A percentile compares a stretch with the other conserved stretches of the same genome.
phyloP scores from a whole-genome alignment of 2,797 vertebrate genomes.

The Champsocephalus gunnari region DNA sequence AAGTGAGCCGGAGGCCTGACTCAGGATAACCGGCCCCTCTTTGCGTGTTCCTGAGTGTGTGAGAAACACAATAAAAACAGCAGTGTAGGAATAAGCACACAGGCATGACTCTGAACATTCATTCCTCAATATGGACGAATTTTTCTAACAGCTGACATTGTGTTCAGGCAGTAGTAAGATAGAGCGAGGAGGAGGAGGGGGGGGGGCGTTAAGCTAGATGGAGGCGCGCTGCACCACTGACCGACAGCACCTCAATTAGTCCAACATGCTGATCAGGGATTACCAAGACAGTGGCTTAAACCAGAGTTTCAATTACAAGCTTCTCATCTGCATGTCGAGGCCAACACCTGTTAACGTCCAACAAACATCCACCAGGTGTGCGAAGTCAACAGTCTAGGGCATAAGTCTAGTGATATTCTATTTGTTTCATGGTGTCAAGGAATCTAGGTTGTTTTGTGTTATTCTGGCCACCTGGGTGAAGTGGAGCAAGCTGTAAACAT shows the following conservation, averaged over 20 bases:
- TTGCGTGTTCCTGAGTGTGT: slow-evolving; percentile 45
- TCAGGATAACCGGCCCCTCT: slow-evolving; percentile 69
- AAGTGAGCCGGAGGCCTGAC: slow-evolving; percentile 79
- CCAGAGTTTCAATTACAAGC: slow-evolving; percentile 55
- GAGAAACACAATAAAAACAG: slow-evolving; percentile 25
- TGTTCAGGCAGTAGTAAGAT: slow-evolving; percentile 10
- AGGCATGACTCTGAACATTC: slow-evolving; percentile 9
- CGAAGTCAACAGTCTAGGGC: neutral
- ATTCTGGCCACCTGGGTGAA: neutral
- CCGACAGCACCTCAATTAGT: slow-evolving; percentile 65
- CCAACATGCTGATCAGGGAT: slow-evolving; percentile 59
- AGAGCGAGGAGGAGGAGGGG: neutral
- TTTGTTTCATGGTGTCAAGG: neutral
- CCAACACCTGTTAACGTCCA: slow-evolving; percentile 7
- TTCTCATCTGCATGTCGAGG: slow-evolving; percentile 24
- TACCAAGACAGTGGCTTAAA: slow-evolving; percentile 52
- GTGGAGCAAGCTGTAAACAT: neutral
- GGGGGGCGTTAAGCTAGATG: slow-evolving; percentile 16
- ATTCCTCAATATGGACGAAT: slow-evolving; percentile 25
- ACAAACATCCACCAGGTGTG: neutral
- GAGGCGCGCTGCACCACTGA: slow-evolving; percentile 46
- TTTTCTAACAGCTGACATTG: slow-evolving; percentile 29
- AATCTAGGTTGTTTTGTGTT: neutral
- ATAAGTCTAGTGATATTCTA: neutral
- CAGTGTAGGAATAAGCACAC: slow-evolving; percentile 11